phyloP scores from a whole-genome alignment of 2,797 vertebrate genomes.

The Alectoris magna region DNA sequence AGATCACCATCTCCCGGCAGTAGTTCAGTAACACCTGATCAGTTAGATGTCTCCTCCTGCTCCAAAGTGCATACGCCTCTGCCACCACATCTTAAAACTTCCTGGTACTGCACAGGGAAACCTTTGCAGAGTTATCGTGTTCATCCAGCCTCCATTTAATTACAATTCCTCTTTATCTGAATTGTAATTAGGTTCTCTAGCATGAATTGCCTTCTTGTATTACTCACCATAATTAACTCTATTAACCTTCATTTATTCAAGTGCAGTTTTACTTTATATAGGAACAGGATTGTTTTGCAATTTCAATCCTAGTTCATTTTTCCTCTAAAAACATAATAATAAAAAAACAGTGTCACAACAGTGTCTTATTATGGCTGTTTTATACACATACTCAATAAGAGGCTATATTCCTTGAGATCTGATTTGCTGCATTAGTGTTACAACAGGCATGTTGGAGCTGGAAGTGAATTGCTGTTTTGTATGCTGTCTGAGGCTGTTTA shows the following conservation, averaged over 20 bases:
- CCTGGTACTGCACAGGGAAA: neutral
- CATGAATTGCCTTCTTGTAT: neutral
- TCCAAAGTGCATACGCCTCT: neutral
- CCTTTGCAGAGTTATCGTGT: neutral
- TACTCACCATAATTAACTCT: conserved; percentile 9
- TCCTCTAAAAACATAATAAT: neutral
- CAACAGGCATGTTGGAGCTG: neutral
- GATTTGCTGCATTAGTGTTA: conserved; percentile 7
- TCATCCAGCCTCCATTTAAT: conserved; percentile 38
- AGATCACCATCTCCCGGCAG: neutral
- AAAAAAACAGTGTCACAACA: neutral
- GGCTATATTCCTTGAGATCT: neutral
- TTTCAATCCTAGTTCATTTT: conserved; percentile 16
- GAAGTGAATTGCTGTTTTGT: neutral
- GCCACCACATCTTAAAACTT: neutral
- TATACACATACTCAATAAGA: neutral
- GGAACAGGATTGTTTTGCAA: neutral
- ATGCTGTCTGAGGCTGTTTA: rapidly evolving
- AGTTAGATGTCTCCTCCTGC: neutral
- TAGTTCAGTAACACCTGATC: neutral
- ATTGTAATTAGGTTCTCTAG: neutral
- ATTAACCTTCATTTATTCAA: conserved; percentile 46
- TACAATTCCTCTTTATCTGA: conserved; percentile 25
- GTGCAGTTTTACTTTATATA: neutral
- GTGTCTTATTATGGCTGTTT: neutral